Evolutionary conservation across 2,797 vertebrate genomes (phyloP).

Genomic region (Sebastes taczanowskii): DNA sequence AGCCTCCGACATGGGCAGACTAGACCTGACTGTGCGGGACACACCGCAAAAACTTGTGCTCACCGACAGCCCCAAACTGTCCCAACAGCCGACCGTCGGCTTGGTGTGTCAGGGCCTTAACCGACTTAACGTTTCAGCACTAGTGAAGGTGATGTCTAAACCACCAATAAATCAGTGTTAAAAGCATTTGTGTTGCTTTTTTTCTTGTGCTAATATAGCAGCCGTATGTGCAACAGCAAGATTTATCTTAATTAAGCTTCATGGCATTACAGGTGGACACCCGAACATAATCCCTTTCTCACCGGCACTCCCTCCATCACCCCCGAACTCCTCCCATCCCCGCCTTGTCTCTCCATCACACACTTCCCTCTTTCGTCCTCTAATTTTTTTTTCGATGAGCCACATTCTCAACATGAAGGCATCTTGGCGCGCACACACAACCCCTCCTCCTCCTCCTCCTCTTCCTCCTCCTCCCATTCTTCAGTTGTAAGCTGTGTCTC

Average conservation of each 20-base stretch:
- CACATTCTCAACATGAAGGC: slow-evolving; percentile 24
- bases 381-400: background rate
- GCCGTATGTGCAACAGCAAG: background rate
- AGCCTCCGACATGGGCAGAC: too few species aligned
- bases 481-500: slow-evolving; percentile 41
- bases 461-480: slow-evolving; percentile 23
- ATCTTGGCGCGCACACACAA: slow-evolving; percentile 9
- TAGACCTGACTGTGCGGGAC: too few species aligned
- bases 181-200: background rate
- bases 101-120: background rate
- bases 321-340: background rate
- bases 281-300: slow-evolving; percentile 21
- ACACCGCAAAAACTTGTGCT: too few species aligned
- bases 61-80: too few species aligned
- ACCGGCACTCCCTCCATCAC: background rate
- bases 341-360: background rate
- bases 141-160: background rate
- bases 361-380: background rate
- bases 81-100: too few species aligned
- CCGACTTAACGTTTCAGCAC: background rate
- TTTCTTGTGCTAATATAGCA: background rate
- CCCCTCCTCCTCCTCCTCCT: background rate
- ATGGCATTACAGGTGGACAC: slow-evolving; percentile 42
- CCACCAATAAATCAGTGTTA: background rate
- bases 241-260: slow-evolving; percentile 45